Percentiles rank a stretch among this genome's conserved stretches.
Evolutionary conservation across 2,888 invertebrate genomes (phyloP).

Genomic region (Rosalia funebris): DNA sequence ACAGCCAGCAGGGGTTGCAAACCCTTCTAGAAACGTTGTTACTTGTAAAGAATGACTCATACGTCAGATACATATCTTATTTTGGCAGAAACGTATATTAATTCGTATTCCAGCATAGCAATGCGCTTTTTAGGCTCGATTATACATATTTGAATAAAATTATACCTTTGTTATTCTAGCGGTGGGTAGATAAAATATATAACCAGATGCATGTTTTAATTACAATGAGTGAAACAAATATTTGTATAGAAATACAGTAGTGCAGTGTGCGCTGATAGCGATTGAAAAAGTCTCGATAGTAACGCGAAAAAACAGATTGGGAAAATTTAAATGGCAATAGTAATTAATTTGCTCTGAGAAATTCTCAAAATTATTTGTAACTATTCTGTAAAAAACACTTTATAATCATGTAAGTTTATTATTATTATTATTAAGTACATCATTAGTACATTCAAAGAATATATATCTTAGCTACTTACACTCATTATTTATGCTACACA

Average conservation of each 20-base stretch:
- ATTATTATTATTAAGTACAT: too few relatives aligned
- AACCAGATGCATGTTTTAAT: background rate
- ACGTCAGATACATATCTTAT: conserved; percentile 24
- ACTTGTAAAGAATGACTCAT: conserved; percentile 24
- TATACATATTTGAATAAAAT: conserved; percentile 15
- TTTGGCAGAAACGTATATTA: conserved; percentile 20
- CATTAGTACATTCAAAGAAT: too few relatives aligned
- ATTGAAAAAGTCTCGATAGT: background rate
- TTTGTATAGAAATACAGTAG: background rate
- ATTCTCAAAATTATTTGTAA: too few relatives aligned
- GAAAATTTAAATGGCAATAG: too few relatives aligned
- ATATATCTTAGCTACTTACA: too few relatives aligned
- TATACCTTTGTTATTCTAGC: background rate
- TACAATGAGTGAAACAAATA: background rate
- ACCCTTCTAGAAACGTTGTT: conserved; percentile 21
- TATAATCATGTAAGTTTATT: too few relatives aligned
- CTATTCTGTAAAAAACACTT: too few relatives aligned
- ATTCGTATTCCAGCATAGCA: conserved; percentile 15
- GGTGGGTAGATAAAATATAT: background rate
- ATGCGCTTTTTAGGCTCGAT: conserved; percentile 3
- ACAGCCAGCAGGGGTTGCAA: conserved; percentile 14
- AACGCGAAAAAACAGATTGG: too few relatives aligned
- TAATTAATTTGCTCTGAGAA: too few relatives aligned
- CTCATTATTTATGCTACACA: too few relatives aligned
- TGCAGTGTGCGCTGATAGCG: background rate